Conservation (phyloP, 2,888 invertebrate species). For the Patella ulyssiponensis region DNA sequence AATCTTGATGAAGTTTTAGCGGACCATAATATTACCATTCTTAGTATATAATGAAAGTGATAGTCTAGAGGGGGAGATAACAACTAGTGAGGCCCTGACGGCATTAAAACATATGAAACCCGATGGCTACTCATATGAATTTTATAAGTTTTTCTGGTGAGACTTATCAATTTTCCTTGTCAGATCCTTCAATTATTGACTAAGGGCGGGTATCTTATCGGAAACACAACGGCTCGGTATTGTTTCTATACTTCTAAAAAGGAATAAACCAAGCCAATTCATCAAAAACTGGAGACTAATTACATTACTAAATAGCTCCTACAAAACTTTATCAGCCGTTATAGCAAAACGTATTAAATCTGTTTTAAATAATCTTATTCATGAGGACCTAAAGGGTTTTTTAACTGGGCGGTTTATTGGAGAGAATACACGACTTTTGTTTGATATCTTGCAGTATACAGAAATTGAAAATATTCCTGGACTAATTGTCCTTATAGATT, state of each 20-base stretch:
- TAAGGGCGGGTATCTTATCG: background rate
- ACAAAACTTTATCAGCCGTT: background rate
- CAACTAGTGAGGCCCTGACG: background rate
- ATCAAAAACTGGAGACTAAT: background rate
- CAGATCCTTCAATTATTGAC: too few species aligned
- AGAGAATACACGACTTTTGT: constrained; percentile 18
- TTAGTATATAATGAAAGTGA: background rate
- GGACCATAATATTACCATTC: background rate
- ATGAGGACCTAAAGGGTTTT: background rate
- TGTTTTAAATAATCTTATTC: background rate
- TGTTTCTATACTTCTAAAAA: background rate
- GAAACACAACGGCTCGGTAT: constrained; percentile 1
- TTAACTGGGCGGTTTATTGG: constrained; percentile 14
- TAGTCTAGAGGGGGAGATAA: background rate
- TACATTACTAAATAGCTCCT: background rate
- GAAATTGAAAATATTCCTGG: constrained; percentile 15
- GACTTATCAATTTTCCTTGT: too few species aligned
- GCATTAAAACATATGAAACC: too few species aligned
- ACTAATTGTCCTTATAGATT: constrained; percentile 17
- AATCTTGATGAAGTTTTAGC: background rate
- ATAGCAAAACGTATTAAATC: background rate
- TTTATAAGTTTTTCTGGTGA: too few species aligned
- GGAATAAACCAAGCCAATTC: background rate
- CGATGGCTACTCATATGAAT: too few species aligned
- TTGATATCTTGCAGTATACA: constrained; percentile 11